Evolutionary conservation across 2,888 invertebrate species (phyloP).

Genomic region (Helleia helle): DNA sequence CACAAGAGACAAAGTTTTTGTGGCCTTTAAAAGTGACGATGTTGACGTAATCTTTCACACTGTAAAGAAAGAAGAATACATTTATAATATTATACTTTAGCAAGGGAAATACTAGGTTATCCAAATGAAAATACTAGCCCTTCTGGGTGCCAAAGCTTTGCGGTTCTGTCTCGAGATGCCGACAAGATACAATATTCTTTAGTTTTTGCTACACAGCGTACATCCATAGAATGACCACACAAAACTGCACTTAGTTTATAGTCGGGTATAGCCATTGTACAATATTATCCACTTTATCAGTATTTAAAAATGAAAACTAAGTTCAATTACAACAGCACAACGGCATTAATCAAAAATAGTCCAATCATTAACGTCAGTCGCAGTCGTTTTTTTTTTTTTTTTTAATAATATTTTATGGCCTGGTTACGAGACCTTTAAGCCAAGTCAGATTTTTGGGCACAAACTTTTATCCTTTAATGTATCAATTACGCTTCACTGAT

Average conservation of each 20-base stretch:
- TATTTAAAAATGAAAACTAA: slow-evolving; percentile 30
- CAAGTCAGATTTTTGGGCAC: no score
- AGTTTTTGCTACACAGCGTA: slow-evolving; percentile 81
- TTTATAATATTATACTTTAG: background rate
- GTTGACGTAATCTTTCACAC: slow-evolving; percentile 76
- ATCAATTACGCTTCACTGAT: no score
- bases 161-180: slow-evolving; percentile 90
- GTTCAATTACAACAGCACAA: slow-evolving; percentile 28
- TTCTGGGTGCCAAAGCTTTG: slow-evolving; percentile 88
- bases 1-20: slow-evolving; percentile 87
- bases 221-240: slow-evolving; percentile 88
- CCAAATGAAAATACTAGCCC: slow-evolving; percentile 74
- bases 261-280: slow-evolving; percentile 61
- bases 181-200: slow-evolving; percentile 85
- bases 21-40: slow-evolving; percentile 84
- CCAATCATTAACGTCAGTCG: background rate
- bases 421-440: no score
- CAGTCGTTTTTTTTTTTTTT: no score
- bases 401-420: no score
- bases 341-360: no score
- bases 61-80: slow-evolving; percentile 29
- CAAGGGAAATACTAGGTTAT: no score
- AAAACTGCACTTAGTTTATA: slow-evolving; percentile 88
- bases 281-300: no score
- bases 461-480: no score